These are phyloP conservation scores for Desmophyllum pertusum DNA, from an alignment of 92 coral and sea anemone genomes.

Conservation along the genomic window DNA sequence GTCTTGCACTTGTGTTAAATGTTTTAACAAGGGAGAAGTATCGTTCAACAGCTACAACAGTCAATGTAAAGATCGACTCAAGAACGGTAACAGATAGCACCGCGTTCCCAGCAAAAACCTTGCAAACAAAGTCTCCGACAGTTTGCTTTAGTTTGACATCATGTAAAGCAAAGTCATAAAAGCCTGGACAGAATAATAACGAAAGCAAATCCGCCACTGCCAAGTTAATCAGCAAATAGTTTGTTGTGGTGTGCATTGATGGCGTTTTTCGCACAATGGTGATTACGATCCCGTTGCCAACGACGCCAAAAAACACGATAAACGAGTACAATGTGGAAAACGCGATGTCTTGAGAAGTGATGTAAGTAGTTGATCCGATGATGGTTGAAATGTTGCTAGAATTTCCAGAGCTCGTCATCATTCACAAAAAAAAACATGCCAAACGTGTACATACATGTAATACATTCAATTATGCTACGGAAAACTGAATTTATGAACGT, in stretches of 20 bases:
- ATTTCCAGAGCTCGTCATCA: background rate
- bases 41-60: slow-evolving; percentile 45
- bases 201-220: slow-evolving; percentile 45
- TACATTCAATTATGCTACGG: no score
- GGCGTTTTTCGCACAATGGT: slow-evolving; percentile 41
- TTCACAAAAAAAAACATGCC: background rate
- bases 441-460: no score
- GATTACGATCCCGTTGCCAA: slow-evolving; percentile 43
- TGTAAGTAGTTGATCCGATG: background rate
- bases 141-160: slow-evolving; percentile 21
- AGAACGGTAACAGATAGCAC: slow-evolving; percentile 34
- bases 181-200: slow-evolving; percentile 38
- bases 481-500: no score
- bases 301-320: slow-evolving; percentile 35
- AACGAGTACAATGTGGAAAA: slow-evolving; percentile 28
- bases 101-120: slow-evolving; percentile 53
- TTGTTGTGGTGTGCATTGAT: slow-evolving; percentile 49
- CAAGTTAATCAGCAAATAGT: slow-evolving; percentile 43
- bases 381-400: background rate
- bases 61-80: slow-evolving; percentile 24
- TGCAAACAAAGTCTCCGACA: slow-evolving; percentile 43
- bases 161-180: slow-evolving; percentile 45
- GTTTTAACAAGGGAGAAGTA: slow-evolving; percentile 46
- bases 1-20: slow-evolving; percentile 14
- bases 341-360: slow-evolving; percentile 4